These are phyloP conservation scores for Copsychus sechellarum DNA, from an alignment of 2,113 vertebrate genomes.

Conservation along the genomic window DNA sequence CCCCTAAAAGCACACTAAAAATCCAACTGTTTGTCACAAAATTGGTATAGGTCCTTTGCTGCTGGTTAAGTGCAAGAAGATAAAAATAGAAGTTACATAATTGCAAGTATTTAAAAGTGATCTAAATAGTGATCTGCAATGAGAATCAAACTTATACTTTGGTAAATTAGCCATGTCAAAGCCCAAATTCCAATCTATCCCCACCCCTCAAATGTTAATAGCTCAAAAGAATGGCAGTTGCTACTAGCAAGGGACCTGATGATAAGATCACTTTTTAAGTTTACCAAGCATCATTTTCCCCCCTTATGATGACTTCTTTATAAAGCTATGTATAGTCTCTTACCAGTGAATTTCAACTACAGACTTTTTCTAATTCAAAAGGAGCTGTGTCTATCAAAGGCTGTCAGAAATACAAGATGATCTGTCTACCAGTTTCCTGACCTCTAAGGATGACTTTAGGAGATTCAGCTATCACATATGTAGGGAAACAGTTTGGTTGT, in stretches of 20 bases:
- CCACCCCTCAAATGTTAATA: background rate
- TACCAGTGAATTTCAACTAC: background rate
- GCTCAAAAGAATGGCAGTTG: background rate
- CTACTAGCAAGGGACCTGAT: background rate
- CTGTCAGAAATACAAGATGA: background rate
- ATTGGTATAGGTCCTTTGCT: background rate
- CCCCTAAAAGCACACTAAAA: background rate
- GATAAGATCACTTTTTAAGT: background rate
- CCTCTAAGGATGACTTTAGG: background rate
- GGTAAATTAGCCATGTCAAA: background rate
- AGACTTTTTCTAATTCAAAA: background rate
- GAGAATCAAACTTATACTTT: background rate
- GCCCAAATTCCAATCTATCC: background rate
- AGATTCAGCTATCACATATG: rapidly evolving
- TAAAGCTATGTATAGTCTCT: background rate
- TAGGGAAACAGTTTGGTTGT: background rate
- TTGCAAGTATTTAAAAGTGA: background rate
- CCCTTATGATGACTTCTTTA: background rate
- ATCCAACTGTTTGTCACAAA: background rate
- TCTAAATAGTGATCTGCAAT: background rate
- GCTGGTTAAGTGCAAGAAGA: background rate
- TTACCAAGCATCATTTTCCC: background rate
- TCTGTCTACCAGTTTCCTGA: background rate
- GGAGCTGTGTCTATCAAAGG: background rate
- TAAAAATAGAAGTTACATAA: background rate